phyloP scores from a whole-genome alignment of 2,797 vertebrate species.

The Pipistrellus pipistrellus region DNA sequence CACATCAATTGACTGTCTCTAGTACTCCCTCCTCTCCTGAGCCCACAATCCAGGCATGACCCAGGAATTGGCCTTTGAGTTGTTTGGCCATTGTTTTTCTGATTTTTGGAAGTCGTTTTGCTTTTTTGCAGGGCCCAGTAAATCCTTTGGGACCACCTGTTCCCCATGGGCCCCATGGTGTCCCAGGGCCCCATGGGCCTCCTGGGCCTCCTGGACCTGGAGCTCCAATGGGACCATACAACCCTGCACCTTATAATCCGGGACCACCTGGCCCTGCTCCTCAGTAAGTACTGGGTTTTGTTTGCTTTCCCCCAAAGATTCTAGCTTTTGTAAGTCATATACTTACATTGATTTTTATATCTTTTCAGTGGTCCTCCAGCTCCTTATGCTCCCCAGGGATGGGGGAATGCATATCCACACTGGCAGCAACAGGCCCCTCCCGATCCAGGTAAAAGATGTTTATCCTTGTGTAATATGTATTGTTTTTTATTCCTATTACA shows the following conservation, averaged over 20 bases:
- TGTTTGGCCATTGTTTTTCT: conserved; percentile 23
- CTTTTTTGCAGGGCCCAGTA: conserved; percentile 93
- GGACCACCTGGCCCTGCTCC: conserved; percentile 96
- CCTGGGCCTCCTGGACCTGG: conserved; percentile 97
- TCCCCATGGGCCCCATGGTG: conserved; percentile 97
- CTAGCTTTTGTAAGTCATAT: conserved; percentile 10
- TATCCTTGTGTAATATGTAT: not conserved
- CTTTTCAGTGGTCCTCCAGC: conserved; percentile 95
- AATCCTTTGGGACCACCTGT: conserved; percentile 98
- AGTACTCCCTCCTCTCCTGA: too few species aligned
- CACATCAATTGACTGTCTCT: too few species aligned
- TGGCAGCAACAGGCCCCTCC: conserved; percentile 98
- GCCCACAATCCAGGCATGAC: too few species aligned
- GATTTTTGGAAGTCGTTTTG: not conserved
- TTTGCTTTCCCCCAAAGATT: not conserved
- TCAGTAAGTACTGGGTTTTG: conserved; percentile 92
- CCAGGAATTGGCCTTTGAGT: not conserved
- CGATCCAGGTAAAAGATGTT: conserved; percentile 94
- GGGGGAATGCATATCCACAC: conserved; percentile 98
- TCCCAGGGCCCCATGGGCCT: conserved; percentile 97
- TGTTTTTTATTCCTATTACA: not conserved
- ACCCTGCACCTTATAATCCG: conserved; percentile 97
- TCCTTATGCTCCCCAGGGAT: conserved; percentile 97
- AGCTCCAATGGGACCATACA: conserved; percentile 98
- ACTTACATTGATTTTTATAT: not conserved